Base-by-base conservation (phyloP, 2,797 vertebrate genomes). In the Sebastes diploproa region DNA sequence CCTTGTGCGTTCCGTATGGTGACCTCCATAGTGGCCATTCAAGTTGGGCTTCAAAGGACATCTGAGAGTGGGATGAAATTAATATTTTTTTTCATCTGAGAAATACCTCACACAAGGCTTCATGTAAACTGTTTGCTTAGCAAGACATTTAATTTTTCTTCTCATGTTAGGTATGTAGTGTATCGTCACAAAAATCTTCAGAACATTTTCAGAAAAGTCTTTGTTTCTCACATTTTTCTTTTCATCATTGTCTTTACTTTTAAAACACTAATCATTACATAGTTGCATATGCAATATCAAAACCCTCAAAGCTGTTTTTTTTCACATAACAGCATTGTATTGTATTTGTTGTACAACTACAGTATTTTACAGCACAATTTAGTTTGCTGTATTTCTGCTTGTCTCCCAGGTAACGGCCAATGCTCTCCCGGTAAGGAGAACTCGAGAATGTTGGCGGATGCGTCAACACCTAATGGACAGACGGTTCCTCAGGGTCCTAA, bases 341-440 rank as follows among this genome's bases (percentile, higher is more conserved):
- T 71, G 16, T 38, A 50, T 68, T 56, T 71, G n/a, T 29, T 69
- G 30, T 77, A 36, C 7, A 27, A 59, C n/a, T 64, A 62, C 42
- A 7, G 10, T 68, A 46, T 64, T 75, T 63, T 83, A 55, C 66
- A 80, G 69, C 66, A 82, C 77, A 84, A 36, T 90, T 60, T 87
- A 86, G 72, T 83, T 79, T 80, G 61, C 80, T 69, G 72, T 93
- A 83, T 92, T 90, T 94, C 85, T 91, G 84, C 92, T 86, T 91
- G 92, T 96, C 92, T 95, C 93, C 91, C 91, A 97, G 96, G 96
- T 95, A 96, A 99, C 95, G 97, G 98, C 95, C 96, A 97, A 91
- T 96, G 97, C 96, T 98, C 97, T 91, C 97, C 98, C 69, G 96
- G 97, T 93, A 97, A 97, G 94, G 97, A 99, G 86, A 97, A 97